Evolutionary conservation across 2,797 vertebrate genomes (phyloP).

Genomic region (Danio albolineatus): DNA sequence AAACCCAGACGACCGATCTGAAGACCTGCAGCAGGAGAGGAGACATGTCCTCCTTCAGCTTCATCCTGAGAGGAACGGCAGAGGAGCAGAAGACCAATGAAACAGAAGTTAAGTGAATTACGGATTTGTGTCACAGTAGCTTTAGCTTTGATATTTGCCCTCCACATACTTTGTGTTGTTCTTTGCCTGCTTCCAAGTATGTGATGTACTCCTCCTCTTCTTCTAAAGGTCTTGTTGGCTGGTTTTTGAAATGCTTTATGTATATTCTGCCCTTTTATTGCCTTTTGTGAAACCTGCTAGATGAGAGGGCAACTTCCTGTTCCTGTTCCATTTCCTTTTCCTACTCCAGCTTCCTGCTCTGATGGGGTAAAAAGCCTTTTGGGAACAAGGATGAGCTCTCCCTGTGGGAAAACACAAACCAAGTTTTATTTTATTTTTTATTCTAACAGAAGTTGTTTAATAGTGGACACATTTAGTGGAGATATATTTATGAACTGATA

Average conservation of each 20-base stretch:
- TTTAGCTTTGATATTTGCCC: neutral
- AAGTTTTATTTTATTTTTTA: neutral
- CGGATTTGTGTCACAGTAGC: neutral
- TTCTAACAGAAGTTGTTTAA: no score
- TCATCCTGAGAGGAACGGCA: slow-evolving; percentile 79
- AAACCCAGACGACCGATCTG: slow-evolving; percentile 90
- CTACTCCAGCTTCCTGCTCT: slow-evolving; percentile 29
- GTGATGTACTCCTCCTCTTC: neutral
- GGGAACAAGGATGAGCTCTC: slow-evolving; percentile 18
- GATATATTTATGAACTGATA: no score
- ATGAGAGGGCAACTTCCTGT: slow-evolving; percentile 15
- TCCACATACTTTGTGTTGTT: slow-evolving; percentile 8
- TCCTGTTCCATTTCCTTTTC: slow-evolving; percentile 44
- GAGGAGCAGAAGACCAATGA: slow-evolving; percentile 18
- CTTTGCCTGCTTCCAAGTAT: neutral
- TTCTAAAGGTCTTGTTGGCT: neutral
- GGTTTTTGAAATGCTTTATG: neutral
- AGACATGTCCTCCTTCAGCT: slow-evolving; percentile 94
- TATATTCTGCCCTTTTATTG: neutral
- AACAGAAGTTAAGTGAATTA: neutral
- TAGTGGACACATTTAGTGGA: no score
- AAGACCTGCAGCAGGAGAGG: slow-evolving; percentile 91
- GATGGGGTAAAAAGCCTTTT: slow-evolving; percentile 5
- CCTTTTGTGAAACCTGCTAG: slow-evolving; percentile 13
- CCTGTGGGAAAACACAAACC: slow-evolving; percentile 11